Evolutionary conservation across 2,888 invertebrate species (phyloP), one percentile per base, ranked within the genome.

Genomic region (Octonoba sinensis): DNA sequence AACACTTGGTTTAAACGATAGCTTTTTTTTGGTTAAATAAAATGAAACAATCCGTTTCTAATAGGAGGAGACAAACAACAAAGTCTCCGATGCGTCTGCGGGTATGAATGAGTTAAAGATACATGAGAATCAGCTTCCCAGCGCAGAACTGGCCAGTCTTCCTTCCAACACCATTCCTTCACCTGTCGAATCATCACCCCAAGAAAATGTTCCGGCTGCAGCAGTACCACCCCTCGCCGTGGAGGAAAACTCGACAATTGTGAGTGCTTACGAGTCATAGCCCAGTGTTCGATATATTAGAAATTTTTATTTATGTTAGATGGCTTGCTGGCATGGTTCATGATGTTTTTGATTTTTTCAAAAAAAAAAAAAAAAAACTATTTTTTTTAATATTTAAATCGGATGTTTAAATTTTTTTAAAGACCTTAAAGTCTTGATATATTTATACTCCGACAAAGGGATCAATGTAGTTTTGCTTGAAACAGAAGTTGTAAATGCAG

Each of bases 141-240:
- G 12, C 20, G 6, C 18, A 4, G n/a, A 65, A 27, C 51, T 22
- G 18, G 49, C 64, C 15, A 65, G 78, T 78, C 78, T 78, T 78
- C 78, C 78, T 36, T 27, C 47, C 18, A 54, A 71, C 20, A 47
- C 56, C 16, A 11, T 49, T 12, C 47, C 70, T 57, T 27, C 27
- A 16, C 56, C 75, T n/a, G 56, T 64, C 56, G 67, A 75, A 27
- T 44, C 20, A 46, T 18, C 70, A n/a, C 69, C 69, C 69, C 69
- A 12, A 69, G 54, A 62, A 44, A 59, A 36, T 15, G 44, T 20
- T 60, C 60, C 27, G 1, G 16, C n/a, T 2, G 44, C 18, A 15
- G 51, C 1, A 36, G 57, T 47, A n/a, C 47, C 36, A 51, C 62
- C 20, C 44, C n/a, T 54, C 44, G 36, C 18, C 54, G 62, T 62